Evolutionary conservation across 2,888 invertebrate species (phyloP), one percentile per base, ranked within the genome.

Genomic region (Melanostoma mellinum): DNA sequence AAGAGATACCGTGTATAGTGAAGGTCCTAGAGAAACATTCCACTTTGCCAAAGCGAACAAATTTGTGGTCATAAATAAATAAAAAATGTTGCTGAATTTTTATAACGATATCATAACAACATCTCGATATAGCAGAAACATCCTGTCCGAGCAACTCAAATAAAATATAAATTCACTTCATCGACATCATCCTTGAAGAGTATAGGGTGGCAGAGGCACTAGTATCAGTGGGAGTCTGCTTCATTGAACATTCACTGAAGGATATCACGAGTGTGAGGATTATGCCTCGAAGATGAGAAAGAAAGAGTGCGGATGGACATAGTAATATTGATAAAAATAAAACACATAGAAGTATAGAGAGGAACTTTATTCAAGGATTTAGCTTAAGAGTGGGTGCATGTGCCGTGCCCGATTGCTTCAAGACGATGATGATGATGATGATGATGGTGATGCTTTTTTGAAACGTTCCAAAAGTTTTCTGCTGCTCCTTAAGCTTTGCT

Each of bases 1-100:
- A 63, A 63, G 61, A 42, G 42, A 42, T 73, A 55, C 40, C 33
- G 38, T 53, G 9, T 48, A 10, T 20, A 20, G 20, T 20, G 65
- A 55, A 61, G 61, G 58, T 76, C 53, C 55, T 65, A 46, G 71
- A 61, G 71, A 77, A 48, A 65, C 61, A 67, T 68, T 44, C 63
- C 53, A 58, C 75, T 42, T 55, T 52, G 53, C 44, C 42, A 63
- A 36, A 53, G 40, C 68, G 65, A 85, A 80, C 85, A 85, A 85
- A 85, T 85, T 85, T 85, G 85, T 80, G 85, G 85, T 80, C 80
- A 85, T 85, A 85, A 85, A 85, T 85, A 85, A 85, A 85, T 85
- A 79, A 79, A 80, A 85, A 80, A 80, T 80, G 75, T 60, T 84
- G 79, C 79, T 63, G 79, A 84, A 84, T 80, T 85, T 85, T 80